Percentiles rank a stretch among this genome's conserved stretches.
These are phyloP conservation scores for Cepphus grylle DNA, from an alignment of 2,113 vertebrate species.

Conservation along the genomic window DNA sequence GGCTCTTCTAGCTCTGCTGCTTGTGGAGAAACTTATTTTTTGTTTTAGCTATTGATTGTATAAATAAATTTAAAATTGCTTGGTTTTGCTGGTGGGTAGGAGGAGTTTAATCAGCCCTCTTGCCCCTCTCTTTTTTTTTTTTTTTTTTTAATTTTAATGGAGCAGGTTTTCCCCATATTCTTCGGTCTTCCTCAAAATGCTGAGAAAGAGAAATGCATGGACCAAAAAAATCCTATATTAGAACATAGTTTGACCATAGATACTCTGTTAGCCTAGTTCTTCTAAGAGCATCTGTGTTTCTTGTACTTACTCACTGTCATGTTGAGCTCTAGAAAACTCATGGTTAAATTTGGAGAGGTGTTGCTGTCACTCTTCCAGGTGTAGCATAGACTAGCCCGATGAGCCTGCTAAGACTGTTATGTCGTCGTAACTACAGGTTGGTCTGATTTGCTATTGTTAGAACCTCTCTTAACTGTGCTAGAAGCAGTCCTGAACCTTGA, in stretches of 20 bases:
- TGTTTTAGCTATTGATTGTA: neutral
- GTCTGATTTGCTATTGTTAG: neutral
- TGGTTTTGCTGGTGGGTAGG: neutral
- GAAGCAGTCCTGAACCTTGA: neutral
- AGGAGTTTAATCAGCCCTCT: neutral
- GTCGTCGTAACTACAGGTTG: neutral
- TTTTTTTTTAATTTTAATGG: neutral
- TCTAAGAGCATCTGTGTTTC: neutral
- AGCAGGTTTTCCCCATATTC: neutral
- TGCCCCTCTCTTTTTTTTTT: neutral
- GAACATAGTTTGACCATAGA: neutral
- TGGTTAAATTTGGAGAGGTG: neutral
- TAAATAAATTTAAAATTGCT: neutral
- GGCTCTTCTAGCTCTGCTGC: neutral
- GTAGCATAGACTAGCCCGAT: neutral
- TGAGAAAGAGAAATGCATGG: neutral
- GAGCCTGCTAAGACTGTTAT: neutral
- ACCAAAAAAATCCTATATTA: neutral
- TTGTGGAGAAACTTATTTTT: neutral
- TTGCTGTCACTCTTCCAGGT: neutral
- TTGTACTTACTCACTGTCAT: neutral
- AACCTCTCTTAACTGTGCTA: neutral
- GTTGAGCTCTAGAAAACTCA: neutral
- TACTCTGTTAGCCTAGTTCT: neutral
- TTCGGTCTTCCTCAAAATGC: neutral